Conservation (phyloP, 1,140 invertebrate species). For the Calycopis cecrops region DNA sequence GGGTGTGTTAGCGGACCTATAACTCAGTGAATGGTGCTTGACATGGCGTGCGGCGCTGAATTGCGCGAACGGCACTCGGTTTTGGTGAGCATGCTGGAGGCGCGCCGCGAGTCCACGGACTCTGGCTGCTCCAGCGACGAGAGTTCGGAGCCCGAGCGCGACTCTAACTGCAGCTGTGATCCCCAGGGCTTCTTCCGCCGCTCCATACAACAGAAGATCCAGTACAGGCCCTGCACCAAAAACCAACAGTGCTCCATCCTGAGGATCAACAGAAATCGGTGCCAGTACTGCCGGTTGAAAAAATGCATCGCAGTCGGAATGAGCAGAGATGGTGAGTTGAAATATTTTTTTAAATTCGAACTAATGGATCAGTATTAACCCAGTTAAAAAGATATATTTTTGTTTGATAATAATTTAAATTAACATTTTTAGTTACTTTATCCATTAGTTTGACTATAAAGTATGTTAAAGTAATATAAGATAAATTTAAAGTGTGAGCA, state of each 20-base stretch:
- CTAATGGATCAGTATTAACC: background rate
- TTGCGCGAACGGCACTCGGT: conserved; percentile 69
- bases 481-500: background rate
- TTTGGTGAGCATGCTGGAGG: conserved; percentile 75
- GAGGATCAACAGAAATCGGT: conserved; percentile 96
- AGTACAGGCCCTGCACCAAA: conserved; percentile 97
- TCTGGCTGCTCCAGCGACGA: conserved; percentile 79
- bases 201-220: conserved; percentile 98
- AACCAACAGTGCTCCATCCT: conserved; percentile 98
- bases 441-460: background rate
- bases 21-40: conserved; percentile 54
- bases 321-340: conserved; percentile 94
- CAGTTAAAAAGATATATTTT: conserved; percentile 3
- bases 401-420: background rate
- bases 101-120: conserved; percentile 69
- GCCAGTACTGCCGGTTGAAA: conserved; percentile 97
- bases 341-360: conserved; percentile 17
- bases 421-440: background rate
- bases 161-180: conserved; percentile 77
- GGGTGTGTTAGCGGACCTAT: conserved; percentile 46
- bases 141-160: conserved; percentile 57
- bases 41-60: conserved; percentile 62
- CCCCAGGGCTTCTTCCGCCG: conserved; percentile 90
- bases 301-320: conserved; percentile 99
- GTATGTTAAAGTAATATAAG: background rate